Conservation (phyloP, 2,888 invertebrate genomes). For the Oeneis ivallda region DNA sequence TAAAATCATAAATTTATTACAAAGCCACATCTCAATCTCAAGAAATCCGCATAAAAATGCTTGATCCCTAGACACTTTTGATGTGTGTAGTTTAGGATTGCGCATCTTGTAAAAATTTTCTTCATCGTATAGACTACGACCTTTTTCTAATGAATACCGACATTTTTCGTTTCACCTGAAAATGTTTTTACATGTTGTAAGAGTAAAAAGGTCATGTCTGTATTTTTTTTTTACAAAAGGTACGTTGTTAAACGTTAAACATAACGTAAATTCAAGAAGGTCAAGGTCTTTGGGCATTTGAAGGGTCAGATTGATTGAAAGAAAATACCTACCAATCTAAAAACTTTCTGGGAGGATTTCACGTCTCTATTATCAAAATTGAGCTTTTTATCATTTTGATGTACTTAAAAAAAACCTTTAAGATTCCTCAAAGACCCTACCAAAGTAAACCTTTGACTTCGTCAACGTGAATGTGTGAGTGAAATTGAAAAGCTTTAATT, state of each 20-base stretch:
- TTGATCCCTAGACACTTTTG: no score
- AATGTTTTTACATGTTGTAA: slow-evolving; percentile 54
- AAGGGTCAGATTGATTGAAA: slow-evolving; percentile 2
- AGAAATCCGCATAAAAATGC: no score
- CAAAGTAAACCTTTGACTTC: not conserved
- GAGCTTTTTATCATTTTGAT: not conserved
- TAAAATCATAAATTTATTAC: no score
- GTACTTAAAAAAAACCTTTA: not conserved
- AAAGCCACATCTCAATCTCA: no score
- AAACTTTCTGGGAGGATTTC: not conserved
- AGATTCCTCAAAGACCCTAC: not conserved
- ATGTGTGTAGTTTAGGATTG: no score
- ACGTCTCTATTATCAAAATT: not conserved
- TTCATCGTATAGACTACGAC: no score
- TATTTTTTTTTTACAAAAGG: not conserved
- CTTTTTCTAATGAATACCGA: slow-evolving; percentile 70
- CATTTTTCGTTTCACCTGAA: slow-evolving; percentile 69
- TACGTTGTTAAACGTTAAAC: not conserved
- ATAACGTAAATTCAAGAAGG: not conserved
- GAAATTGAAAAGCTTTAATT: no score
- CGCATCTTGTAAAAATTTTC: no score
- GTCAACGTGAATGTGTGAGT: not conserved
- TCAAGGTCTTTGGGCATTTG: not conserved
- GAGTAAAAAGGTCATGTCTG: not conserved
- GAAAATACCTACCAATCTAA: not conserved